Evolutionary conservation across 2,888 invertebrate species (phyloP).

Genomic region (Microplitis manilae): DNA sequence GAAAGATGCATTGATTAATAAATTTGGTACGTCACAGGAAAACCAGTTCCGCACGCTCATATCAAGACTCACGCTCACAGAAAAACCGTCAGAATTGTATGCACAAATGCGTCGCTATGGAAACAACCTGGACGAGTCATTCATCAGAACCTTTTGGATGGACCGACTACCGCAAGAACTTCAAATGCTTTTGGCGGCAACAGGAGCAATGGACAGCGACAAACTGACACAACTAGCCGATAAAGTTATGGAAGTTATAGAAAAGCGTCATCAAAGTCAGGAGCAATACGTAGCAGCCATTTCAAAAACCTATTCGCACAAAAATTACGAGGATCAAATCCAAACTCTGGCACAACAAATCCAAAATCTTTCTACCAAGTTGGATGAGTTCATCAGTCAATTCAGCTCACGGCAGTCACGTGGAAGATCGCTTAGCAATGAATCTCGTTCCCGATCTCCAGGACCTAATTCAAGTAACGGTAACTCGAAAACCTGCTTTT

Average conservation of each 20-base stretch:
- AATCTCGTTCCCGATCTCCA: background rate
- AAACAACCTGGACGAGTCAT: slow-evolving; percentile 41
- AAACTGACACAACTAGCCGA: slow-evolving; percentile 7
- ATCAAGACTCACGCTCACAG: slow-evolving; percentile 13
- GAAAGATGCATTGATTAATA: slow-evolving; percentile 3
- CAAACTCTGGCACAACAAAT: background rate
- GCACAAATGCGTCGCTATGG: slow-evolving; percentile 38
- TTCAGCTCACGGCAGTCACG: background rate
- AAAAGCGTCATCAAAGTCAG: background rate
- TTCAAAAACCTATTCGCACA: background rate
- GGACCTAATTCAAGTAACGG: background rate
- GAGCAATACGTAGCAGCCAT: background rate
- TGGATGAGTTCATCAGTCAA: background rate
- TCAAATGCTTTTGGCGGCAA: background rate
- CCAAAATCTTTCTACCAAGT: background rate
- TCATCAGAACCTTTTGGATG: slow-evolving; percentile 28
- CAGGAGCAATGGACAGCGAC: slow-evolving; percentile 5
- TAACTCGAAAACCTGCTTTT: background rate
- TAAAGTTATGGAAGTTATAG: background rate
- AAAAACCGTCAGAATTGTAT: slow-evolving; percentile 28
- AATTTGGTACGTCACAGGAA: too few relatives aligned
- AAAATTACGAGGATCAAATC: background rate
- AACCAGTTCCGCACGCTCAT: slow-evolving; percentile 4
- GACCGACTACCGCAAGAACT: slow-evolving; percentile 11
- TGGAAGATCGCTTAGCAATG: background rate